Base-by-base conservation (phyloP, 1,140 invertebrate species). In the Melipona quadrifasciata region DNA sequence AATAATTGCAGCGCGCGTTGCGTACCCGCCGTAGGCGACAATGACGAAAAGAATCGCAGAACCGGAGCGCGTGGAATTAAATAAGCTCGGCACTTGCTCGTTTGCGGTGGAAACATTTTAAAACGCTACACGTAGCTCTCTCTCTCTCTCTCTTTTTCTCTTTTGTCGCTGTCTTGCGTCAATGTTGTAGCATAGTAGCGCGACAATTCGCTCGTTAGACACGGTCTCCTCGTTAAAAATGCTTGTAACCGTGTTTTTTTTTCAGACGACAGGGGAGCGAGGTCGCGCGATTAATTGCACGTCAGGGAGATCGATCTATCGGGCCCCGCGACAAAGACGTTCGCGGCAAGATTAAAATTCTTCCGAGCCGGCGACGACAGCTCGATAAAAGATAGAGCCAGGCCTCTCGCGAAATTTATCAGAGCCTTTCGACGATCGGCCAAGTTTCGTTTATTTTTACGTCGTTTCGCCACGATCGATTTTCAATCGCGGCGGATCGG, bases 241-340 rank as follows among this genome's bases (percentile, higher is more conserved):
- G n/a, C 55, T 55, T 16, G 55, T 80, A 73, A 71, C 27, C 67
- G 55, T 3, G 10, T 19, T 39, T 72, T 71, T 80, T 71, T 39
- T 5, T 39, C 34, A 68, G 65, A 17, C 16, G 47, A 58, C 39
- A 16, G 6, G 11, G n/a, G 0, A 61, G n/a, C 65, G 10, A n/a
- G 64, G n/a, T 5, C 21, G 39, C 39, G 39, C 39, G 68, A 80
- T 80, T 80, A 80, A 80, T 71, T 73, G 70, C 79, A 73, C 68
- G 67, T 73, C 79, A n/a, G 57, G 27, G 24, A 31, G 67, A 80
- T 80, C 79, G 79, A 80, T 80, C 70, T 80, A 80, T 80, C 4
- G 39, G 6, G 68, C 55, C 1, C 1, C 1, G 68, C 68, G 67
- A 73, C 55, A 61, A 80, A 55, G 65, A 79, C 39, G 39, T 19